These are phyloP conservation scores for Hirundo rustica DNA, from an alignment of 2,797 vertebrate species.

Conservation along the genomic window DNA sequence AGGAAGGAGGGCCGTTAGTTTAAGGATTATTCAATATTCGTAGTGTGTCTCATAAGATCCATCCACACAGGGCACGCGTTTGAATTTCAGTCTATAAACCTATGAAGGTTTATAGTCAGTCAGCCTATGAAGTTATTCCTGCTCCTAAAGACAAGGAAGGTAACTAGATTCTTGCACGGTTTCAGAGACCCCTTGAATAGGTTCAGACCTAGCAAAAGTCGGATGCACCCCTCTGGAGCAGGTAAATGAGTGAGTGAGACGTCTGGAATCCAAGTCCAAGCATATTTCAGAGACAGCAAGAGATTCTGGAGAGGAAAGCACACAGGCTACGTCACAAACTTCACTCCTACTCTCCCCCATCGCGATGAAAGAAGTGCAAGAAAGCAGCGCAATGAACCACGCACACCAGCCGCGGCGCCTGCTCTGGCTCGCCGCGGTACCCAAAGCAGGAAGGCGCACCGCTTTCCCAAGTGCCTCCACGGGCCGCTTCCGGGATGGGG, in stretches of 20 bases:
- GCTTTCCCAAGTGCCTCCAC: not conserved
- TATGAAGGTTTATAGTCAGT: no score
- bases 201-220: not conserved
- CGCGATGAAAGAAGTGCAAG: rapidly evolving
- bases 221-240: not conserved
- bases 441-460: not conserved
- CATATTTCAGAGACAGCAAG: not conserved
- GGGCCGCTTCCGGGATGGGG: not conserved
- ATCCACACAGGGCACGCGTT: rapidly evolving
- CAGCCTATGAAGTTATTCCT: not conserved
- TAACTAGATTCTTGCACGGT: no score
- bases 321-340: no score
- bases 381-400: rapidly evolving
- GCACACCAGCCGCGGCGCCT: rapidly evolving
- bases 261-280: not conserved
- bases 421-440: rapidly evolving
- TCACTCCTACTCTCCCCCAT: rapidly evolving
- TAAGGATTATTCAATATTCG: not conserved
- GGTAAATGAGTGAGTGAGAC: rapidly evolving
- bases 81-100: not conserved
- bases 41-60: not conserved
- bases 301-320: not conserved
- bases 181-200: not conserved
- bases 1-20: not conserved
- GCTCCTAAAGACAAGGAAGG: not conserved